phyloP scores from a whole-genome alignment of 2,888 invertebrate genomes.

The Altica lythri region DNA sequence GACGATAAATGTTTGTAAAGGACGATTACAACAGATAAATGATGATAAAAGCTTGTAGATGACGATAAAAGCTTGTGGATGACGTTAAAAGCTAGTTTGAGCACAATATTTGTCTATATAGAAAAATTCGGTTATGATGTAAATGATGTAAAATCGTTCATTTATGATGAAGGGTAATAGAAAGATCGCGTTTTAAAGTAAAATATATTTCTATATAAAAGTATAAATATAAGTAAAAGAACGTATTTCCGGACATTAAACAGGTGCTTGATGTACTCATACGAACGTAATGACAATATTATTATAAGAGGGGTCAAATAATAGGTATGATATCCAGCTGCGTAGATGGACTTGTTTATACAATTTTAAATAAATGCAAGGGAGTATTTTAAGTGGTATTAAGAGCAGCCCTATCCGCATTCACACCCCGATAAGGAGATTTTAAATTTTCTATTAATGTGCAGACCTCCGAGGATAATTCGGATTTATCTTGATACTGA shows the following conservation, averaged over 20 bases:
- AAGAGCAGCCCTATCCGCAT: conserved; percentile 21
- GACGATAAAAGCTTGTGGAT: no score
- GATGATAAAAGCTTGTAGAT: no score
- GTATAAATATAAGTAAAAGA: no score
- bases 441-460: conserved; percentile 31
- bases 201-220: no score
- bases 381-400: conserved; percentile 32
- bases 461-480: conserved; percentile 28
- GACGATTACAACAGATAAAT: no score
- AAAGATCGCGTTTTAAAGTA: no score
- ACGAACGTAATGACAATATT: conserved; percentile 25
- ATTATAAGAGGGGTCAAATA: conserved; percentile 26
- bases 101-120: no score
- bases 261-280: conserved; percentile 25
- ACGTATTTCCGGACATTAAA: conserved; percentile 1
- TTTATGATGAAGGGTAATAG: no score
- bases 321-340: conserved; percentile 34
- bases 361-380: conserved; percentile 30
- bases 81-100: no score
- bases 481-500: conserved; percentile 27
- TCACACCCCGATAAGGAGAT: conserved; percentile 32
- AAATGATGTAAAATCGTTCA: no score
- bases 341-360: conserved; percentile 30
- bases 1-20: no score
- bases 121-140: no score